phyloP scores from a whole-genome alignment of 2,888 invertebrate species.

The Nomada lathburiana region DNA sequence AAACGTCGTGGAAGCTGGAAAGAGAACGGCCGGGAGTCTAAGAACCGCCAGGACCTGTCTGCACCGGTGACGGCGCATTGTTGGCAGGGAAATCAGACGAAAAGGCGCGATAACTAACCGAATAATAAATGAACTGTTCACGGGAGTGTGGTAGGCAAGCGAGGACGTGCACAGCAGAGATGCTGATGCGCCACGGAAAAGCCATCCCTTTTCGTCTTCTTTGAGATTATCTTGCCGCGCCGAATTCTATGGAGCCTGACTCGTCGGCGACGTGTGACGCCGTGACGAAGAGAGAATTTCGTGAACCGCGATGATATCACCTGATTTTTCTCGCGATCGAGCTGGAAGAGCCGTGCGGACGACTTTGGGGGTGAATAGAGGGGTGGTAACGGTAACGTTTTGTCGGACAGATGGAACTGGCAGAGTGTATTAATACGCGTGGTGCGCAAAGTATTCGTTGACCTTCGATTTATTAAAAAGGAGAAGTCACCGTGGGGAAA shows the following conservation, averaged over 20 bases:
- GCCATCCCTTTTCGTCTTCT: conserved; percentile 72
- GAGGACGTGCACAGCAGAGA: conserved; percentile 14
- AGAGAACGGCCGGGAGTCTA: conserved; percentile 67
- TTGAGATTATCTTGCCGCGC: conserved; percentile 61
- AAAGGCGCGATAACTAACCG: conserved; percentile 85
- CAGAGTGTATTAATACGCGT: too few species aligned
- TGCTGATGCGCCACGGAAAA: conserved; percentile 67
- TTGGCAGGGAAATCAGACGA: conserved; percentile 85
- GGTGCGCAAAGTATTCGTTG: too few species aligned
- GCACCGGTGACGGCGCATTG: conserved; percentile 81
- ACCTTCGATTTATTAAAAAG: too few species aligned
- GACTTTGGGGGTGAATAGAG: too few species aligned
- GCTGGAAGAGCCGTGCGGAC: background rate
- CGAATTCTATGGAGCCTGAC: conserved; percentile 57
- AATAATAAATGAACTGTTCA: conserved; percentile 85
- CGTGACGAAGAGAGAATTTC: conserved; percentile 11
- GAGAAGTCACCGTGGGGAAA: too few species aligned
- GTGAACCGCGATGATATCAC: conserved; percentile 36
- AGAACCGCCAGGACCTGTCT: conserved; percentile 74
- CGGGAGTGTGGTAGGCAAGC: conserved; percentile 76
- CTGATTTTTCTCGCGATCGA: conserved; percentile 48
- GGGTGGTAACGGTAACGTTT: too few species aligned
- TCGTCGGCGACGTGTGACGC: conserved; percentile 36
- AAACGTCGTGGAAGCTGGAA: conserved; percentile 65
- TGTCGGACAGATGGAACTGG: too few species aligned